Evolutionary conservation across 2,113 vertebrate genomes (phyloP).

Genomic region (Erinaceus europaeus): DNA sequence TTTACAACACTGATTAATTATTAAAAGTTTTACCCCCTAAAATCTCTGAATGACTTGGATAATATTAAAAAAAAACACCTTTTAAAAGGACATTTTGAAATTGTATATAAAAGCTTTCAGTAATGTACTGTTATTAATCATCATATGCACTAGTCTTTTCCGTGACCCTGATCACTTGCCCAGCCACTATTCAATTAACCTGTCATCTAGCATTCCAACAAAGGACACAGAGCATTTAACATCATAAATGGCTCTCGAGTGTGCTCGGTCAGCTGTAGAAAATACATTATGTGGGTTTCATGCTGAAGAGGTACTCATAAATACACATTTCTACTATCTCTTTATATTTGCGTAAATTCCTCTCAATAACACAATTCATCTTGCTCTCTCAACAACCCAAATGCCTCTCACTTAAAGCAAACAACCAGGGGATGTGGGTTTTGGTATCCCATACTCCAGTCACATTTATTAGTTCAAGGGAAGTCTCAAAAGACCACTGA

Average conservation of each 20-base stretch:
- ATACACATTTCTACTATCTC: slow-evolving; percentile 11
- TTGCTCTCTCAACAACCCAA: slow-evolving; percentile 35
- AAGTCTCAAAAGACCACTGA: slow-evolving; percentile 40
- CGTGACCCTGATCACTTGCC: slow-evolving; percentile 28
- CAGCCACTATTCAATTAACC: slow-evolving; percentile 77
- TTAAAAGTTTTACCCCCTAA: background rate
- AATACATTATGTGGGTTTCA: slow-evolving; percentile 50
- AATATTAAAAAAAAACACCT: background rate
- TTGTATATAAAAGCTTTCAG: slow-evolving; percentile 18
- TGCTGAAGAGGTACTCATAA: slow-evolving; percentile 27
- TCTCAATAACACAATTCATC: slow-evolving; percentile 54
- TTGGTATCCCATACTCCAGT: background rate
- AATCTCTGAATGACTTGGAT: background rate
- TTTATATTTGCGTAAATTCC: slow-evolving; percentile 51
- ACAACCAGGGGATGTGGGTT: slow-evolving; percentile 47
- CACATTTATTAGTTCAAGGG: slow-evolving; percentile 14
- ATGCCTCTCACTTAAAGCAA: slow-evolving; percentile 67
- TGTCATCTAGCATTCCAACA: slow-evolving; percentile 60
- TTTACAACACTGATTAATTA: background rate
- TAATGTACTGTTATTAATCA: slow-evolving; percentile 18
- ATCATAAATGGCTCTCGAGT: slow-evolving; percentile 66
- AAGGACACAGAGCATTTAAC: slow-evolving; percentile 43
- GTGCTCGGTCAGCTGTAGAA: slow-evolving; percentile 61
- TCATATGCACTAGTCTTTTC: slow-evolving; percentile 31
- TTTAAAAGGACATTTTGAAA: background rate